Base-by-base conservation (phyloP, 2,888 invertebrate genomes). In the Heliconius cydno region DNA sequence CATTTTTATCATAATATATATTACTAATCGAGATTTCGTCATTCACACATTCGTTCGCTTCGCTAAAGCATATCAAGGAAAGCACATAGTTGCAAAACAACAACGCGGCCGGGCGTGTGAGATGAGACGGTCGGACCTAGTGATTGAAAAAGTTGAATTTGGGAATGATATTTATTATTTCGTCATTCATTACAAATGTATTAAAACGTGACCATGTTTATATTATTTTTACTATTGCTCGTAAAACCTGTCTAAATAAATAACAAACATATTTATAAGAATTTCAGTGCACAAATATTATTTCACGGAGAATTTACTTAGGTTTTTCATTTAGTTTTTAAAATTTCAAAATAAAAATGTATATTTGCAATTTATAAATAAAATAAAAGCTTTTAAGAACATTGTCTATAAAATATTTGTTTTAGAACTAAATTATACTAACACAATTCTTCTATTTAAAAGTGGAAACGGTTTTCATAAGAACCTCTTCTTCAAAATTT, bases 1-100 rank as follows among this genome's bases (percentile, higher is more conserved):
- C 65, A 34, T 19, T 41, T 41, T 41, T 28, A 75, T 63, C 6
- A 46, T 28, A 41, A 41, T 28, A 30, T 34, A 72, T 60, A 52
- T 28, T 75, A 38, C 12, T 65, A 22, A n/a, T 15, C 22, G 57
- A 72, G 19, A 74, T 79, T 74, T 78, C 65, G 46, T 65, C 76
- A 79, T 72, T 63, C 68, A 52, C 68, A 74, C 76, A 65, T 71
- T 75, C 76, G 52, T 66, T 70, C 66, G 52, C 67, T 68, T 75
- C 76, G 46, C 57, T 74, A 52, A 73, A 80, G 19, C 75, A 70
- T 78, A 76, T 78, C 68, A 81, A 84, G 84, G 84, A 82, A 83
- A 80, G 74, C 76, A 80, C 81, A 78, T 81, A 80, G 85, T 88
- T 88, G 85, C 85, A 85, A 86, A 88, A 88, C 84, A 84, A 79